phyloP scores from a whole-genome alignment of 23 tunicate genomes.

The Botrylloides violaceus region DNA sequence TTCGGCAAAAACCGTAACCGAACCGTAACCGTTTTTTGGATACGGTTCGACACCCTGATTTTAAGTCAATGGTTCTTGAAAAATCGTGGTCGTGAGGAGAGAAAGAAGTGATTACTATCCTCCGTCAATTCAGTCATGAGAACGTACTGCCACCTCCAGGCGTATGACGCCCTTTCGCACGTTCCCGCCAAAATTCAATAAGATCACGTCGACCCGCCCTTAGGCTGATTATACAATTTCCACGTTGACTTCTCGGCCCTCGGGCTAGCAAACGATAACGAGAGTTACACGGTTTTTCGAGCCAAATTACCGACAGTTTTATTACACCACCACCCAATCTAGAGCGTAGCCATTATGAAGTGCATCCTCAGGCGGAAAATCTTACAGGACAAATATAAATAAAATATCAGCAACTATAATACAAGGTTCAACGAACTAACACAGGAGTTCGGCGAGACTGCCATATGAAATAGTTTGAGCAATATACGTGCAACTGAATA shows the following conservation, averaged over 20 bases:
- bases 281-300: no score
- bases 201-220: neutral
- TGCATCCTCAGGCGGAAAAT: conserved; percentile 37
- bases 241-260: neutral
- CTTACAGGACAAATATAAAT: neutral
- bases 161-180: no score
- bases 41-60: no score
- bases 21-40: no score
- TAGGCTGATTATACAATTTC: neutral
- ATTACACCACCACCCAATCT: conserved; percentile 15
- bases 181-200: neutral
- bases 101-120: no score
- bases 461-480: neutral
- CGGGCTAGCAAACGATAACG: neutral
- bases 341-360: conserved; percentile 20
- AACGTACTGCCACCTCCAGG: no score
- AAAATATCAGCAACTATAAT: neutral
- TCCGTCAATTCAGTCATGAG: no score
- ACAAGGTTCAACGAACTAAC: neutral
- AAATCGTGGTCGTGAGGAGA: no score
- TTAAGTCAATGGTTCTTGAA: no score
- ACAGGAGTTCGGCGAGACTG: conserved; percentile 9
- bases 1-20: no score
- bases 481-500: neutral
- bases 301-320: neutral